Evolutionary conservation across 2,113 vertebrate species (phyloP).

Genomic region (Damaliscus lunatus): DNA sequence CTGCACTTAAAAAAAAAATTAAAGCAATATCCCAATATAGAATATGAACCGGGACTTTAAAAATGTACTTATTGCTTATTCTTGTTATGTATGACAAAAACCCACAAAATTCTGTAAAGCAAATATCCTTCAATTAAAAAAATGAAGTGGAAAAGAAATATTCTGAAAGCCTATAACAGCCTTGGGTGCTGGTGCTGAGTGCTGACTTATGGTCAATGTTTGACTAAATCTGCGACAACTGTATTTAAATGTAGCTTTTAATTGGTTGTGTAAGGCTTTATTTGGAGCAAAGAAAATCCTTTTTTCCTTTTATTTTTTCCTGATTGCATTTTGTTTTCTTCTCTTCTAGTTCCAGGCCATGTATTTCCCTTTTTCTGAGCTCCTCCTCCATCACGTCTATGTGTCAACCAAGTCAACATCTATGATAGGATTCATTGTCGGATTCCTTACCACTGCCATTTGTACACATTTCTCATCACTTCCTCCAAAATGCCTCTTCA

Average conservation of each 20-base stretch:
- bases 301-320: neutral
- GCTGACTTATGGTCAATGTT: neutral
- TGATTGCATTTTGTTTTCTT: neutral
- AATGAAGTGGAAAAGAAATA: neutral
- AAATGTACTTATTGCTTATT: neutral
- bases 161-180: neutral
- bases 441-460: neutral
- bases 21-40: neutral
- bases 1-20: neutral
- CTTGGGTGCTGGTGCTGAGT: neutral
- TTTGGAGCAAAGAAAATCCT: neutral
- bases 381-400: neutral
- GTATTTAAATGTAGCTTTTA: neutral
- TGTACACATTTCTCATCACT: neutral
- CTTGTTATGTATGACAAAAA: neutral
- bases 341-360: neutral
- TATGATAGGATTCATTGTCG: neutral
- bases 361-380: neutral
- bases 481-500: neutral
- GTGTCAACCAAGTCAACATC: no score
- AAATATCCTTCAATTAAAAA: neutral
- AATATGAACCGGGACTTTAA: neutral
- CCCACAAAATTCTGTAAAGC: neutral
- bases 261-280: neutral
- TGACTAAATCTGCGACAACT: neutral